Conservation (phyloP, 2,888 invertebrate species). For the Cataglyphis cursor region DNA sequence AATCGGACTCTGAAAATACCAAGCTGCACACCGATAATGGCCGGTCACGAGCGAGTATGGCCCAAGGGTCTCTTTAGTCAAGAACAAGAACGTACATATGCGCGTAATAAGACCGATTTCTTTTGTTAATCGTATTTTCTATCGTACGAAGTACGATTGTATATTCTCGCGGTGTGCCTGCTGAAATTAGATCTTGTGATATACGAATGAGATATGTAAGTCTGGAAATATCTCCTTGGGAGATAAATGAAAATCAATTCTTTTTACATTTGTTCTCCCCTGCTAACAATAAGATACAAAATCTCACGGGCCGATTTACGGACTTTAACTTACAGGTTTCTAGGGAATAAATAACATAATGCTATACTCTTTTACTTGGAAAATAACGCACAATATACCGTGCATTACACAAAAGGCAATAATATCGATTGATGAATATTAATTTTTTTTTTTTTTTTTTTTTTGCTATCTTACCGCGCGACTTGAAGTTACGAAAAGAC, state of each 20-base stretch:
- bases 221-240: slow-evolving; percentile 24
- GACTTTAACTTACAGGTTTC: not conserved
- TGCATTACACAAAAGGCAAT: not conserved
- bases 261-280: not conserved
- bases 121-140: slow-evolving; percentile 62
- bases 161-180: slow-evolving; percentile 33
- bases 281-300: not conserved
- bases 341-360: not conserved
- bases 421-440: not conserved
- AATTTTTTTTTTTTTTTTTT: not conserved
- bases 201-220: slow-evolving; percentile 7
- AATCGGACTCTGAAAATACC: slow-evolving; percentile 75
- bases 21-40: slow-evolving; percentile 73
- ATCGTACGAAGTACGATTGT: slow-evolving; percentile 48
- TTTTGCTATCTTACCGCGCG: not conserved
- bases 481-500: slow-evolving; percentile 46
- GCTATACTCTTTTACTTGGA: not conserved
- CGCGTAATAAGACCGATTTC: slow-evolving; percentile 56
- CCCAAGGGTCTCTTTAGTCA: slow-evolving; percentile 57
- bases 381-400: not conserved
- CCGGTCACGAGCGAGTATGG: slow-evolving; percentile 65
- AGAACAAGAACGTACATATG: slow-evolving; percentile 58
- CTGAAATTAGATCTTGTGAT: slow-evolving; percentile 49
- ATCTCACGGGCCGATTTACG: not conserved
- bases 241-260: slow-evolving; percentile 16